A percentile compares a stretch with the other conserved stretches of the same genome.
Evolutionary conservation across 2,113 vertebrate species (phyloP).

Genomic region (Serinus canaria): DNA sequence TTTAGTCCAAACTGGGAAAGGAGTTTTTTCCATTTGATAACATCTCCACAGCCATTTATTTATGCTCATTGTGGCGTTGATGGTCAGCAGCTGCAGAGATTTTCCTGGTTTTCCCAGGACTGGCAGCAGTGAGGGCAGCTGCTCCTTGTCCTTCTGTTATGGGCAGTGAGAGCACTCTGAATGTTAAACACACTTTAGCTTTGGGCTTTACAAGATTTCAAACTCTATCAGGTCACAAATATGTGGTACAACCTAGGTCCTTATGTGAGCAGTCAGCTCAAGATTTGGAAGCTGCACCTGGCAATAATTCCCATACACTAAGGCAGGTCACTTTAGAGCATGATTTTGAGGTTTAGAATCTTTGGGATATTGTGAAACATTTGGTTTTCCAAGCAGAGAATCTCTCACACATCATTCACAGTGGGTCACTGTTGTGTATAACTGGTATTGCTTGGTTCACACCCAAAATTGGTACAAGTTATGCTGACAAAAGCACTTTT

Average conservation of each 20-base stretch:
- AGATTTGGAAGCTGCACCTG: neutral
- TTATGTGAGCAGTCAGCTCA: accelerated
- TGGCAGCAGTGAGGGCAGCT: neutral
- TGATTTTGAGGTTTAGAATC: neutral
- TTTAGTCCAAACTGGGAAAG: neutral
- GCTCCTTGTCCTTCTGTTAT: neutral
- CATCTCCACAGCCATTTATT: neutral
- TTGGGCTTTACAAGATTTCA: neutral
- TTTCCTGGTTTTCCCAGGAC: neutral
- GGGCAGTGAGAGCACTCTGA: neutral
- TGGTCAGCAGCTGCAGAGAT: neutral
- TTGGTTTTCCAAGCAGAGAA: neutral
- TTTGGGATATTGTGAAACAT: neutral
- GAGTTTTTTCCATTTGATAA: neutral
- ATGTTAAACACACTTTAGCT: neutral
- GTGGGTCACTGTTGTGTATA: neutral
- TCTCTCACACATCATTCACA: neutral
- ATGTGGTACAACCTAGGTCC: neutral
- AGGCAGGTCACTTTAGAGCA: neutral
- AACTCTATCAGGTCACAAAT: neutral
- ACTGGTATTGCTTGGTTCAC: neutral
- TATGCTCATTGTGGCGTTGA: neutral
- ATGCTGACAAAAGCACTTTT: neutral
- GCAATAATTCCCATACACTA: neutral
- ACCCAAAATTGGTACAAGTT: neutral